Evolutionary conservation across 1,140 invertebrate species (phyloP), one percentile per base, ranked within the genome.

Genomic region (Euura lappo): DNA sequence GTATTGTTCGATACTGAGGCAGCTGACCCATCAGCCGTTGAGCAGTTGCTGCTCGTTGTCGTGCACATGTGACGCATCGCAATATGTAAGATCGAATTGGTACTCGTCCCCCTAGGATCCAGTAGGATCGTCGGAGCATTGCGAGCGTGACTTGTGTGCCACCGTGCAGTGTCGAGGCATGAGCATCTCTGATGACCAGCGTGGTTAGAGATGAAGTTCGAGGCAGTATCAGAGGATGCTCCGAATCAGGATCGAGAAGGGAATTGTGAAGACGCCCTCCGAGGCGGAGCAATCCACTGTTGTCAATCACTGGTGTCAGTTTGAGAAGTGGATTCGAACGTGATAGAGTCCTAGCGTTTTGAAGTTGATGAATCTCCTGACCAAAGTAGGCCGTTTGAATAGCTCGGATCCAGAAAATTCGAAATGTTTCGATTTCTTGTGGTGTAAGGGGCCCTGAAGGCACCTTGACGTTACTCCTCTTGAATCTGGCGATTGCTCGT

Each of bases 11-110:
- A 3, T 68, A 47, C 2, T 64, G 11, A 8, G 75, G 75, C 68
- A 86, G 75, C 28, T 82, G 72, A 5, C 74, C 83, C 85, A 86
- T 86, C 0, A 74, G 67, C 6, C 76, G 79, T n/a, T 71, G 44
- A 8, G 73, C 51, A 28, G 74, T 45, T 45, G 45, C 10, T 7
- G 79, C 75, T 44, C 74, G 28, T 76, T 11, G 75, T 51, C 28
- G 69, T 76, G 44, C 72, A 77, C 82, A 84, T 6, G 44, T 71
- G 2, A 80, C 44, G 75, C 83, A 84, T 70, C 74, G 8, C 76
- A 68, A 5, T 28, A 68, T 8, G 79, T 66, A 6, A 60, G 28
- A 28, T 1, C 75, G 65, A 4, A 75, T 71, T 44, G 68, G 11
- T 75, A 65, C 73, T 1, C 60, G 60, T 13, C 60, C 13, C 8